Percentiles rank a stretch among this genome's conserved stretches.
Evolutionary conservation across 2,888 invertebrate genomes (phyloP).

Genomic region (Drosophila paranaensis): DNA sequence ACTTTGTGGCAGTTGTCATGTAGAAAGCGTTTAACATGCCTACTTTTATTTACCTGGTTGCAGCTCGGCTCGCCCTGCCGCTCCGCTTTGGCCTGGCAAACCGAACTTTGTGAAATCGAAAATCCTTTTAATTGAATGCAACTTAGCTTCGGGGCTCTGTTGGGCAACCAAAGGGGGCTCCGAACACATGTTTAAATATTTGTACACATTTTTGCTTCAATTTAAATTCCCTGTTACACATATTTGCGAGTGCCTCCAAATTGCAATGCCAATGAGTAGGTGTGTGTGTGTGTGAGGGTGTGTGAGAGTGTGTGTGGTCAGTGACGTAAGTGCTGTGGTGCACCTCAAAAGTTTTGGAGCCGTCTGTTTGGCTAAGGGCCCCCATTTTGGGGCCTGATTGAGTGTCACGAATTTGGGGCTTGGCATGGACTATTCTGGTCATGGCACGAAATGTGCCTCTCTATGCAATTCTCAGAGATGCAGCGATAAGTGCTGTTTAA

Average conservation of each 20-base stretch:
- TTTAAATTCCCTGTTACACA: slow-evolving; percentile 72
- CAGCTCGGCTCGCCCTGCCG: slow-evolving; percentile 1
- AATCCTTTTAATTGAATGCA: slow-evolving; percentile 77
- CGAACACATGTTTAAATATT: slow-evolving; percentile 67
- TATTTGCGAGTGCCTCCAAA: slow-evolving; percentile 36
- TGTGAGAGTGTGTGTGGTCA: slow-evolving; percentile 25
- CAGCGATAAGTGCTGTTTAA: slow-evolving; percentile 28
- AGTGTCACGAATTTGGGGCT: slow-evolving; percentile 45
- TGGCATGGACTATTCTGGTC: slow-evolving; percentile 22
- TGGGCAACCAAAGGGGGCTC: slow-evolving; percentile 19
- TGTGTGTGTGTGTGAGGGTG: not conserved
- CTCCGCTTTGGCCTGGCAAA: slow-evolving; percentile 30
- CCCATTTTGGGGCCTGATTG: slow-evolving; percentile 33
- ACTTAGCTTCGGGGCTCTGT: slow-evolving; percentile 50
- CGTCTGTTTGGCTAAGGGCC: slow-evolving; percentile 43
- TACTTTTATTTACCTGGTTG: slow-evolving; percentile 69
- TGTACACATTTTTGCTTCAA: slow-evolving; percentile 70
- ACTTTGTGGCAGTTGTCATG: slow-evolving; percentile 67
- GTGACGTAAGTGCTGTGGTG: slow-evolving; percentile 52
- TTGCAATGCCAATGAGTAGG: slow-evolving; percentile 8
- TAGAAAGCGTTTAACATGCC: slow-evolving; percentile 73
- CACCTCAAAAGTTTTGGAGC: slow-evolving; percentile 40
- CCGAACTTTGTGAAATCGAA: slow-evolving; percentile 76
- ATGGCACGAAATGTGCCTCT: slow-evolving; percentile 22
- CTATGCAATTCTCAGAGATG: slow-evolving; percentile 32